Percentiles rank a stretch among this genome's conserved stretches.
phyloP scores from a whole-genome alignment of 2,888 invertebrate species.

The Pristionchus maxplancki region DNA sequence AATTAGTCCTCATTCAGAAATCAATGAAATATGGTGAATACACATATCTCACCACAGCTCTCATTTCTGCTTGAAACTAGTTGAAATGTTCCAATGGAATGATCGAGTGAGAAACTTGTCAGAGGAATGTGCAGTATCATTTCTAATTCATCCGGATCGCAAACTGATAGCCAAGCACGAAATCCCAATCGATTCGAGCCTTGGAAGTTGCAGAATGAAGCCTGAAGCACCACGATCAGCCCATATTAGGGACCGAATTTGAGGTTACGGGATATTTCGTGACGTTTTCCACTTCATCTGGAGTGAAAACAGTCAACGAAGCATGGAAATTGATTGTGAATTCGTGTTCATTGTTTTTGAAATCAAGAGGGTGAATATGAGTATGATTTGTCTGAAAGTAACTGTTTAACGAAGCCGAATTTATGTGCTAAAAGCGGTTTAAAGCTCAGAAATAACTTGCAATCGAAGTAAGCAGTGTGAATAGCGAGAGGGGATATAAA shows the following conservation, averaged over 20 bases:
- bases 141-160: background rate
- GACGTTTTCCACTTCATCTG: background rate
- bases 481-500: background rate
- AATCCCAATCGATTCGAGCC: background rate
- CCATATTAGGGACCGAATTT: too few relatives aligned
- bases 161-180: background rate
- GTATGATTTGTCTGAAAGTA: too few relatives aligned
- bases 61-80: background rate
- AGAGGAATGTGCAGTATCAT: background rate
- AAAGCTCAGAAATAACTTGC: background rate
- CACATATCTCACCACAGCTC: background rate
- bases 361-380: background rate
- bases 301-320: background rate
- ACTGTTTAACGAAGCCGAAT: too few relatives aligned
- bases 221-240: background rate
- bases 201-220: background rate
- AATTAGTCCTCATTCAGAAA: background rate
- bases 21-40: background rate
- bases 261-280: background rate
- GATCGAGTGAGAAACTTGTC: background rate
- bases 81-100: background rate
- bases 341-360: background rate
- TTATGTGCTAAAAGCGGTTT: too few relatives aligned
- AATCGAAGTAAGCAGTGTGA: background rate
- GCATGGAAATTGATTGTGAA: background rate